Conservation (phyloP, 2,113 vertebrate genomes). For the Natator depressus region DNA sequence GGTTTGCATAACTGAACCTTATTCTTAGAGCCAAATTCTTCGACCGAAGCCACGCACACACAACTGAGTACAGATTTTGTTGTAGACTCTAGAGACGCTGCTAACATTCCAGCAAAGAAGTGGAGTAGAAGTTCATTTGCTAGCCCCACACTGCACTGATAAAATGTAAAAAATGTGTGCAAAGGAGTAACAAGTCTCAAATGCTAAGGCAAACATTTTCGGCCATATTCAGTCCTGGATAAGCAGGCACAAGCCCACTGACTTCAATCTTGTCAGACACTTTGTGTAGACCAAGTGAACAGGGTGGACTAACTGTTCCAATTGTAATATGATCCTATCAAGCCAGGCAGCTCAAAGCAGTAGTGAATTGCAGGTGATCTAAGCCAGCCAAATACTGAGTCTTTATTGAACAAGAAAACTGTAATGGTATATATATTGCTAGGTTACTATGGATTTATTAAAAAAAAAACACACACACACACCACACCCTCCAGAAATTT, state of each 20-base stretch:
- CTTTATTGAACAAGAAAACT: background rate
- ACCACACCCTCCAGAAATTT: background rate
- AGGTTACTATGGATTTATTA: background rate
- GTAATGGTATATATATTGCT: background rate
- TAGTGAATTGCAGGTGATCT: background rate
- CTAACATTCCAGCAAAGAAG: background rate
- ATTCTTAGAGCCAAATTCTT: background rate
- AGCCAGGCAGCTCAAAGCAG: background rate
- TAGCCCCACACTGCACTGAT: background rate
- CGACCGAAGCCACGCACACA: rapidly evolving
- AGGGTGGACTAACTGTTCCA: background rate
- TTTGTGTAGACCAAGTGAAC: background rate
- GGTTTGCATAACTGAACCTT: background rate
- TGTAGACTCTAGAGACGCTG: background rate
- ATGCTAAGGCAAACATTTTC: background rate
- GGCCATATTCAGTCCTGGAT: background rate
- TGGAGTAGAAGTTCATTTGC: background rate
- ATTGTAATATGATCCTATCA: background rate
- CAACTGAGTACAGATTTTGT: background rate
- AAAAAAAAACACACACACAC: background rate
- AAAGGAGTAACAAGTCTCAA: background rate
- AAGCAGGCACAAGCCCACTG: background rate
- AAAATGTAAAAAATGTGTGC: background rate
- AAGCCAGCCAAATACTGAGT: background rate
- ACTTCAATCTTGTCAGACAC: background rate